Evolutionary conservation across 1,140 invertebrate genomes (phyloP).

Genomic region (Caerostris darwini): DNA sequence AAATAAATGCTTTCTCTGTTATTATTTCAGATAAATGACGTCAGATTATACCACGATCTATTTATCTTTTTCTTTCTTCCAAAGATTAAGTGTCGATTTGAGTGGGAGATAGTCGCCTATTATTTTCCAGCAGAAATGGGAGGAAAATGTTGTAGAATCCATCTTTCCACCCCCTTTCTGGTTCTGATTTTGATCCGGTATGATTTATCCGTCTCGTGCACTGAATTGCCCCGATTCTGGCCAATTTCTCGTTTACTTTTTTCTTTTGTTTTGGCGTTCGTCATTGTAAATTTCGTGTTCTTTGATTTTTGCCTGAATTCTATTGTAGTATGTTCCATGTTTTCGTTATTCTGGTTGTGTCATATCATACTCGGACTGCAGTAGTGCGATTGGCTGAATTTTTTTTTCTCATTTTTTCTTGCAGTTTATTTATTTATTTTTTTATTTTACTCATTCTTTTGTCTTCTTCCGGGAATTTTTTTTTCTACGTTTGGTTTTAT

Average conservation of each 20-base stretch:
- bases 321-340: neutral
- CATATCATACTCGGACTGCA: neutral
- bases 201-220: neutral
- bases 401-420: neutral
- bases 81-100: neutral
- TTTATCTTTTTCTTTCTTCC: too few relatives aligned
- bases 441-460: neutral
- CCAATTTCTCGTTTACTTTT: neutral
- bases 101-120: too few relatives aligned
- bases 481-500: neutral
- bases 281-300: neutral
- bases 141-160: too few relatives aligned
- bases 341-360: neutral
- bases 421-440: neutral
- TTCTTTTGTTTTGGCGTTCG: neutral
- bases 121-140: too few relatives aligned
- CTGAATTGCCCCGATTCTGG: neutral
- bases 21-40: too few relatives aligned
- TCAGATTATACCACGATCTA: too few relatives aligned
- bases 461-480: neutral
- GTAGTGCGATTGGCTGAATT: neutral
- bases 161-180: too few relatives aligned
- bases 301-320: neutral
- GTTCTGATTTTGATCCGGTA: neutral
- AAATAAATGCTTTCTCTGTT: too few relatives aligned